Base-by-base conservation (phyloP, 53 echinoderm and acorn worm genomes). In the Astropecten irregularis region DNA sequence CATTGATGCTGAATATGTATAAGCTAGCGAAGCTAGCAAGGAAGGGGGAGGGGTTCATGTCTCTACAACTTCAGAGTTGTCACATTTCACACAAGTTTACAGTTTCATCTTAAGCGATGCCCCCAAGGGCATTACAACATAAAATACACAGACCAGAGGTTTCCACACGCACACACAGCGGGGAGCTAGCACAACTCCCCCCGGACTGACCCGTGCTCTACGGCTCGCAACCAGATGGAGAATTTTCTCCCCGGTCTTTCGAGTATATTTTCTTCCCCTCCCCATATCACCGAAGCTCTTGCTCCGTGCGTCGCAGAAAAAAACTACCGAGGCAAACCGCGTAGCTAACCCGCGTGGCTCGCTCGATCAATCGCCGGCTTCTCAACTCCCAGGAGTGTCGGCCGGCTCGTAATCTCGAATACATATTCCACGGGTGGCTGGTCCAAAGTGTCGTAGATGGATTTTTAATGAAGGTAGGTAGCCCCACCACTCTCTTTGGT, bases 381-480 rank as follows among this genome's bases (percentile, higher is more conserved):
- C 42, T 35, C 21, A 33, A 33, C 15, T 71, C 71, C 71, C 71
- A 9, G 35, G 71, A 71, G 71, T 49, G 21, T 20, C 28, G 59
- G 30, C 50, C 52, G 20, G 71, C 52, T 50, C 51, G 52, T 50
- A 52, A 71, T 71, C 52, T 28, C 71, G 71, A 71, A 51, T 71
- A 51, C 71, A 71, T 71, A 71, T 71, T 71, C 71, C 52, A 71
- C 52, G 71, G 71, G 31, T 71, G 71, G 71, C 71, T 71, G 52
- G 71, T 71, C 50, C 84, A 69, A 83, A 69, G 84, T 69, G 51
- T 29, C 69, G 55, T 83, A 83, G 84, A 83, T 83, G 84, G 84
- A 83, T 69, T 83, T 83, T 83, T 83, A 83, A 83, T 83, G 84
- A 83, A 83, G 55, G 37, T 64, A 33, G n/a, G n/a, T 49, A 58